Conservation (phyloP, 2,888 invertebrate species). For the Drosophila vallismaia region DNA sequence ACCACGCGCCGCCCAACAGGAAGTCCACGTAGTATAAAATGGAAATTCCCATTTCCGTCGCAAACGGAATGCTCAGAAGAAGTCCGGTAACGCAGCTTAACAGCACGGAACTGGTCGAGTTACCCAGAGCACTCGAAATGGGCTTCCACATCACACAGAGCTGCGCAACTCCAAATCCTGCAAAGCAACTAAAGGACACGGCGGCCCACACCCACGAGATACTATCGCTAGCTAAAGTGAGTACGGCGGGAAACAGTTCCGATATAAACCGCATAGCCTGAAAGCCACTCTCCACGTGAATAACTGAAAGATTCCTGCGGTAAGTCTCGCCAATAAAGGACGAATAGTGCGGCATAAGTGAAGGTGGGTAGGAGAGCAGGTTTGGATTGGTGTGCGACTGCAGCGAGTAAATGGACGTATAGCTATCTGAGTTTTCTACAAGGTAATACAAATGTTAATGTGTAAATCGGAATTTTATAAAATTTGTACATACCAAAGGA, state of each 20-base stretch:
- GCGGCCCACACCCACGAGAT: conserved; percentile 95
- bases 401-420: conserved; percentile 87
- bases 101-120: conserved; percentile 90
- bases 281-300: conserved; percentile 89
- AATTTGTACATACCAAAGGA: conserved; percentile 89
- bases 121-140: conserved; percentile 90
- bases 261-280: conserved; percentile 93
- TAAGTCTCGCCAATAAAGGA: conserved; percentile 83
- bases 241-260: conserved; percentile 94
- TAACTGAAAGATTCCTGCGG: conserved; percentile 66
- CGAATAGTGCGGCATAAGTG: conserved; percentile 82
- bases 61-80: conserved; percentile 92
- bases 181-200: conserved; percentile 92
- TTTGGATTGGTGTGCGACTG: conserved; percentile 87
- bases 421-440: conserved; percentile 89
- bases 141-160: conserved; percentile 96
- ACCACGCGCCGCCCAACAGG: conserved; percentile 93
- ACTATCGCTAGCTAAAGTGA: conserved; percentile 89
- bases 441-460: not conserved
- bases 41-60: conserved; percentile 93
- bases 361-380: conserved; percentile 84
- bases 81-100: conserved; percentile 92
- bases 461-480: not conserved
- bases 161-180: conserved; percentile 94
- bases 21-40: conserved; percentile 94